These are phyloP conservation scores for Pachliopta kotzebuea DNA, from an alignment of 2,888 invertebrate genomes.

Conservation along the genomic window DNA sequence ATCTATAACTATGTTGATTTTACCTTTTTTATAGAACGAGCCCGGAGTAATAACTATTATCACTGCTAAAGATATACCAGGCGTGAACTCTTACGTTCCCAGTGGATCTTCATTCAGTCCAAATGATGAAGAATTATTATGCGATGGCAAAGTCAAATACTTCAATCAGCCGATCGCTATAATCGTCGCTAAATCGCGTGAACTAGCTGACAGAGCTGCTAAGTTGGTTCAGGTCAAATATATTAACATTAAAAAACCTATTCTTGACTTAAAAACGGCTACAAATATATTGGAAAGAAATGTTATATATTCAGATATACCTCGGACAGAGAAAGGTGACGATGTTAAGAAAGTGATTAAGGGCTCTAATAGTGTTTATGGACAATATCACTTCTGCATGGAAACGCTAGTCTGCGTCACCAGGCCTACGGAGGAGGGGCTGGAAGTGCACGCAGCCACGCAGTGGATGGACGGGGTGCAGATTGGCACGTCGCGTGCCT, in stretches of 20 bases:
- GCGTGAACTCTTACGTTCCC: constrained; percentile 80
- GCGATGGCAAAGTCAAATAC: constrained; percentile 46
- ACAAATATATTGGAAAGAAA: constrained; percentile 40
- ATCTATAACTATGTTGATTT: background rate
- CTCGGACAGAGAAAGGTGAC: constrained; percentile 49
- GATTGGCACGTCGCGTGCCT: constrained; percentile 69
- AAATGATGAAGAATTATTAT: constrained; percentile 65
- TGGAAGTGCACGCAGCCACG: constrained; percentile 81
- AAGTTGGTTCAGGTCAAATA: constrained; percentile 78
- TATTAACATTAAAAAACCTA: constrained; percentile 52
- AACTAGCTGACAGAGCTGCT: constrained; percentile 78
- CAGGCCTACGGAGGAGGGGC: constrained; percentile 84
- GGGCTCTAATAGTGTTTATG: constrained; percentile 75
- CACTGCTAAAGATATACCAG: constrained; percentile 83
- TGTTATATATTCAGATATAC: constrained; percentile 31
- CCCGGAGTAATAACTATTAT: constrained; percentile 83
- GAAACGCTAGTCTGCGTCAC: constrained; percentile 84
- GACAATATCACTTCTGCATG: constrained; percentile 87
- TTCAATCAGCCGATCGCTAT: constrained; percentile 54
- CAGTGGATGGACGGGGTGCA: constrained; percentile 83
- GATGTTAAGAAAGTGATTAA: constrained; percentile 61
- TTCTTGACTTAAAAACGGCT: constrained; percentile 46
- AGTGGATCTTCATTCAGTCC: constrained; percentile 34
- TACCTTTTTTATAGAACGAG: constrained; percentile 68
- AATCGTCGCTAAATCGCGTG: constrained; percentile 79